A percentile compares a stretch with the other conserved stretches of the same genome.
Evolutionary conservation across 2,797 vertebrate species (phyloP).

Genomic region (Serranus cabrilla): DNA sequence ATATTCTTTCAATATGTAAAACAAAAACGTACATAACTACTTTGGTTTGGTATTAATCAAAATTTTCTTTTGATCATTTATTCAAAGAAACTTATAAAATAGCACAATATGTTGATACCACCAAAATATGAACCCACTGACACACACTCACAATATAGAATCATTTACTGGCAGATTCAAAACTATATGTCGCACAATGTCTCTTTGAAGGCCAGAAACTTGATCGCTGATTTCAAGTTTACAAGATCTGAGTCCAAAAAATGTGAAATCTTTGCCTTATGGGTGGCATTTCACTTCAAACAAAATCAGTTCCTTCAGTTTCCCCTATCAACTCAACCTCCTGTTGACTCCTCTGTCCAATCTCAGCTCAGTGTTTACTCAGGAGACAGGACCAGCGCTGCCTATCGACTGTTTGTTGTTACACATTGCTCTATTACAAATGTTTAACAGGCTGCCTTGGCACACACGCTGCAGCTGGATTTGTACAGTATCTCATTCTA

Average conservation of each 20-base stretch:
- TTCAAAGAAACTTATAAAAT: background rate
- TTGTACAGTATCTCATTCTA: slow-evolving; percentile 6
- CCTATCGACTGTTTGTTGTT: slow-evolving; percentile 36
- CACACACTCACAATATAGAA: background rate
- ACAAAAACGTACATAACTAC: background rate
- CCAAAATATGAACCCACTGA: background rate
- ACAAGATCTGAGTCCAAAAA: background rate
- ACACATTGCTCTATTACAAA: slow-evolving; percentile 20
- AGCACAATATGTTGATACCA: background rate
- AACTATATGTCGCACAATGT: too few species aligned
- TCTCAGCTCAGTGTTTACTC: slow-evolving; percentile 52
- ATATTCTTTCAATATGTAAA: background rate
- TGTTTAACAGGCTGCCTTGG: slow-evolving; percentile 25
- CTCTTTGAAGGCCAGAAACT: too few species aligned
- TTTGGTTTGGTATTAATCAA: background rate
- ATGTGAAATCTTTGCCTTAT: slow-evolving; percentile 1
- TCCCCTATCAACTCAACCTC: slow-evolving; percentile 8
- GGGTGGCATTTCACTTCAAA: slow-evolving; percentile 4
- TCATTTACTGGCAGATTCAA: background rate
- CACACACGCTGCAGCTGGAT: slow-evolving; percentile 14
- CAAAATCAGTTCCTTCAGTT: background rate
- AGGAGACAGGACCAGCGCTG: slow-evolving; percentile 20
- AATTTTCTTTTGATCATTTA: background rate
- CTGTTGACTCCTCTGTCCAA: slow-evolving; percentile 35
- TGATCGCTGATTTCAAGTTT: background rate